phyloP scores from a whole-genome alignment of 2,888 invertebrate species.

The Drosophila borealis region DNA sequence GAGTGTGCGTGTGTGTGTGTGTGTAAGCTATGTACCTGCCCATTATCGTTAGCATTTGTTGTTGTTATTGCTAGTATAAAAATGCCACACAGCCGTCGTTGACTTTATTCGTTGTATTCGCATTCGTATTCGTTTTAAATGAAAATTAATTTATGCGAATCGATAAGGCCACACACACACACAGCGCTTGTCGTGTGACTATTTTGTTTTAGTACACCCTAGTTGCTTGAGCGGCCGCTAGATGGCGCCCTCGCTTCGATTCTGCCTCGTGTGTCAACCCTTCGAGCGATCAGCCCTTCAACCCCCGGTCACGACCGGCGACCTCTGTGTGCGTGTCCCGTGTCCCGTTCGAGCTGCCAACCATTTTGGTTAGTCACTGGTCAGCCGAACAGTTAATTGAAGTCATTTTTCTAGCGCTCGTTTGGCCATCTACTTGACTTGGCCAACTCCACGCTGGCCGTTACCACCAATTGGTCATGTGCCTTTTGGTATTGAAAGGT shows the following conservation, averaged over 20 bases:
- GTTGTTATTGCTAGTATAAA: slow-evolving; percentile 42
- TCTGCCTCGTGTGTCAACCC: slow-evolving; percentile 24
- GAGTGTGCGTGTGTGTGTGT: slow-evolving; percentile 9
- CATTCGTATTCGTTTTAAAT: slow-evolving; percentile 77
- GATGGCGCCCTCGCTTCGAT: slow-evolving; percentile 58
- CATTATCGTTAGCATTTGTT: slow-evolving; percentile 53
- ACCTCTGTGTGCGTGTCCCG: slow-evolving; percentile 20
- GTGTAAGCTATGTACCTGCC: slow-evolving; percentile 51
- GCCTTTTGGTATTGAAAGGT: slow-evolving; percentile 76
- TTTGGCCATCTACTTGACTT: slow-evolving; percentile 47
- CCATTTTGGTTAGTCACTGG: slow-evolving; percentile 74
- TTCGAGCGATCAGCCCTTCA: slow-evolving; percentile 51
- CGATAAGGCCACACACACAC: slow-evolving; percentile 61
- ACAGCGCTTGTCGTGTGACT: slow-evolving; percentile 1
- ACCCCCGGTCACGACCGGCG: slow-evolving; percentile 7
- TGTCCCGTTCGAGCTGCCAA: slow-evolving; percentile 40
- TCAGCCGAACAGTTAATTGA: slow-evolving; percentile 71
- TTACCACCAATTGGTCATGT: slow-evolving; percentile 66
- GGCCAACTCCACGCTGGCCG: slow-evolving; percentile 38
- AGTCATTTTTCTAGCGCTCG: slow-evolving; percentile 74
- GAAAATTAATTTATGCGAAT: slow-evolving; percentile 79
- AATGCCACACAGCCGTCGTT: slow-evolving; percentile 57
- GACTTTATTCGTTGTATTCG: slow-evolving; percentile 66
- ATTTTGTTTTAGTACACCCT: slow-evolving; percentile 34
- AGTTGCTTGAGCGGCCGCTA: slow-evolving; percentile 34